These are phyloP conservation scores for Calameuta pallipes DNA, from an alignment of 2,888 invertebrate species.

Conservation along the genomic window DNA sequence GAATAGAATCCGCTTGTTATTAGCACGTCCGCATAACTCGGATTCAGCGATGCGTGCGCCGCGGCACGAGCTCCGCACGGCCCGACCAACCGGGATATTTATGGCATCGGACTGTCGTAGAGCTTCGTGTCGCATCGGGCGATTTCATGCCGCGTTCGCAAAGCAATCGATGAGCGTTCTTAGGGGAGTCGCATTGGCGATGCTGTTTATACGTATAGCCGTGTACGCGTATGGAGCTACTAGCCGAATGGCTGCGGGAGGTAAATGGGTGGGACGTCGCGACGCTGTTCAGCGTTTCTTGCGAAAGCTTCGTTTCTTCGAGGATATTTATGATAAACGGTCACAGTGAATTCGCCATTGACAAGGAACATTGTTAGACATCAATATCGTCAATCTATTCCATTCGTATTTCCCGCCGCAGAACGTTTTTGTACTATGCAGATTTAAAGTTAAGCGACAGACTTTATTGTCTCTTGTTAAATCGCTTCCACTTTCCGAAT, in stretches of 20 bases:
- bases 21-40: conserved; percentile 61
- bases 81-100: conserved; percentile 25
- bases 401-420: not conserved
- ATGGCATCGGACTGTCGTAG: conserved; percentile 28
- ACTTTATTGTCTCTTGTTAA: not conserved
- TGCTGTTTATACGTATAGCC: not conserved
- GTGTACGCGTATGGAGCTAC: not conserved
- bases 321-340: not conserved
- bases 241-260: not conserved
- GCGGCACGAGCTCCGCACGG: conserved; percentile 14
- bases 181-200: not conserved
- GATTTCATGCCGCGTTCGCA: conserved; percentile 2
- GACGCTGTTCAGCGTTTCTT: not conserved
- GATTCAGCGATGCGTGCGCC: conserved; percentile 55
- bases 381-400: not conserved
- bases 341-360: not conserved
- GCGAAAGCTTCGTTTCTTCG: not conserved
- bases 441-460: not conserved
- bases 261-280: not conserved
- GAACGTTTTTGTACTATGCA: not conserved
- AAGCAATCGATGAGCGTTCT: not conserved
- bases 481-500: not conserved
- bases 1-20: conserved; percentile 62
- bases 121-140: conserved; percentile 25
- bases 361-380: not conserved